Evolutionary conservation across 2,113 vertebrate genomes (phyloP).

Genomic region (Ptilonorhynchus violaceus): DNA sequence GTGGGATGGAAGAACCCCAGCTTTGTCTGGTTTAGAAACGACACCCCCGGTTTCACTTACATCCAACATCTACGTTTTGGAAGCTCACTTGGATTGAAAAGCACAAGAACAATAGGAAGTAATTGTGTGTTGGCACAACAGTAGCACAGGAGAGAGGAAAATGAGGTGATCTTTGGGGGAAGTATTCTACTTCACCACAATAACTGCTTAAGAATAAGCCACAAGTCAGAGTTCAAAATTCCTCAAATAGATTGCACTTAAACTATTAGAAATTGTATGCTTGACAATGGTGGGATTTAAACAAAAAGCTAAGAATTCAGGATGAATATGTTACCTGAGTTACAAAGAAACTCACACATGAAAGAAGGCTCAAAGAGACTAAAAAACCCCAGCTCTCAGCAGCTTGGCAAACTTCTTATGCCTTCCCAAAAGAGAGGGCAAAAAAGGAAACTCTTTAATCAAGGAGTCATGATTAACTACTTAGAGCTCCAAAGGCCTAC

Average conservation of each 20-base stretch:
- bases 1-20: not conserved
- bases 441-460: not conserved
- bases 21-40: not conserved
- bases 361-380: not conserved
- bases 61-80: not conserved
- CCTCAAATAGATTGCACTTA: not conserved
- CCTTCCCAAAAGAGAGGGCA: not conserved
- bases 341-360: not conserved
- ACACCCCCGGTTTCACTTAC: not conserved
- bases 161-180: not conserved
- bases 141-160: not conserved
- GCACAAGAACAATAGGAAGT: not conserved
- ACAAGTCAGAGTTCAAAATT: not conserved
- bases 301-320: not conserved
- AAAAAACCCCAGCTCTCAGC: not conserved
- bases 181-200: not conserved
- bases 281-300: not conserved
- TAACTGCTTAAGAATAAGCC: not conserved
- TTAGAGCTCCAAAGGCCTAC: not conserved
- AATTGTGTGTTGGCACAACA: not conserved
- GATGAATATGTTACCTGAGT: not conserved
- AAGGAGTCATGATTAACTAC: not conserved
- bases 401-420: not conserved
- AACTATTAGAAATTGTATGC: not conserved
- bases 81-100: not conserved